Evolutionary conservation across 2,888 invertebrate genomes (phyloP).

Genomic region (Aelia acuminata): DNA sequence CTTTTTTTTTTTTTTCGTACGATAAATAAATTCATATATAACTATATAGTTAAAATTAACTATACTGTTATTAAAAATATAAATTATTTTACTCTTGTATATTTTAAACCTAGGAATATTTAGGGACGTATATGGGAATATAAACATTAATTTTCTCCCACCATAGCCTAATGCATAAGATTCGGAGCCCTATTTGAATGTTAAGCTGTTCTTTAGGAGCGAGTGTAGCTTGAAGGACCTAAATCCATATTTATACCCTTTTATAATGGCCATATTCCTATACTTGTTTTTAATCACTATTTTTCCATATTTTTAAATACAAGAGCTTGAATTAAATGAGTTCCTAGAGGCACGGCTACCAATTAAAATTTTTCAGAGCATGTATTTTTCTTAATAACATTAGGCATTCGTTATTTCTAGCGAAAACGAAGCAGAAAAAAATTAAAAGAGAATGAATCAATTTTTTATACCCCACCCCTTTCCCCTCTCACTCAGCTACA

Average conservation of each 20-base stretch:
- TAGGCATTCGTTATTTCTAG: not conserved
- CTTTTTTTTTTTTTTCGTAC: too few relatives aligned
- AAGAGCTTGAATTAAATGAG: slow-evolving; percentile 11
- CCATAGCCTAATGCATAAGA: not conserved
- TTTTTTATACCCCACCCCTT: too few relatives aligned
- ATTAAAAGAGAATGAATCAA: not conserved
- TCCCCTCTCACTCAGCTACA: not conserved
- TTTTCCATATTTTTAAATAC: slow-evolving; percentile 28
- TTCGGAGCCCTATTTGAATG: not conserved
- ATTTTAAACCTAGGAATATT: not conserved
- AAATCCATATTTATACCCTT: slow-evolving; percentile 12
- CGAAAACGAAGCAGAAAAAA: not conserved
- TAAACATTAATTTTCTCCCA: not conserved
- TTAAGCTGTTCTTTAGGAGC: not conserved
- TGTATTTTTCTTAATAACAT: not conserved
- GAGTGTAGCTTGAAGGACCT: not conserved
- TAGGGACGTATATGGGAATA: not conserved
- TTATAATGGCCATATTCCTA: slow-evolving; percentile 5
- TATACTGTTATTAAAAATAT: too few relatives aligned
- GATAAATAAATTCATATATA: too few relatives aligned
- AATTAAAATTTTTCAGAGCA: not conserved
- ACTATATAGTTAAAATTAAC: too few relatives aligned
- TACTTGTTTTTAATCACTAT: slow-evolving; percentile 32
- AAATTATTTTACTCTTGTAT: not conserved
- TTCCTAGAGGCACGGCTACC: not conserved